phyloP scores from a whole-genome alignment of 2,113 vertebrate genomes.

The Gobius niger region DNA sequence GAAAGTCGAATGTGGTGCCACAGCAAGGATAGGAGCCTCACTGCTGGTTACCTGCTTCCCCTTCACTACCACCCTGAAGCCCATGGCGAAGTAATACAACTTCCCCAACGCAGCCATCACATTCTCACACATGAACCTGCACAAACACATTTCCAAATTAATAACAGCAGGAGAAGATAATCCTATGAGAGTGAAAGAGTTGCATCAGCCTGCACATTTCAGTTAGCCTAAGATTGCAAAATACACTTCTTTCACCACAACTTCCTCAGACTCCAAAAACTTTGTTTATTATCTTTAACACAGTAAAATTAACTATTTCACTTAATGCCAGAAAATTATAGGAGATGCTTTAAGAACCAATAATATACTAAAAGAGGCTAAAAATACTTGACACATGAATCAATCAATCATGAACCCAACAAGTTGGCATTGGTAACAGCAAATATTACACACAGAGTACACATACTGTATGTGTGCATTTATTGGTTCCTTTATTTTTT shows the following conservation, averaged over 20 bases:
- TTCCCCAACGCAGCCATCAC: slow-evolving; percentile 79
- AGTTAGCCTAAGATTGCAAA: neutral
- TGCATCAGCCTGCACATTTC: slow-evolving; percentile 17
- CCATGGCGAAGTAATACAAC: slow-evolving; percentile 84
- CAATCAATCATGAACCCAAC: too few relatives aligned
- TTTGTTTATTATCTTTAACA: neutral
- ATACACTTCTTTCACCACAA: neutral
- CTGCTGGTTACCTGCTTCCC: slow-evolving; percentile 75
- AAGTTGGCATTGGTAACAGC: too few relatives aligned
- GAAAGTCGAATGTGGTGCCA: slow-evolving; percentile 92
- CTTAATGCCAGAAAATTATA: neutral
- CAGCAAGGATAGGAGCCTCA: slow-evolving; percentile 89
- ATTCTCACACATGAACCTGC: slow-evolving; percentile 80
- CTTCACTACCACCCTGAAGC: slow-evolving; percentile 86
- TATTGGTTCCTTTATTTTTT: too few relatives aligned
- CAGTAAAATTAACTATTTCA: neutral
- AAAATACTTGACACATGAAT: neutral
- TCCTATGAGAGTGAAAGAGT: slow-evolving; percentile 26
- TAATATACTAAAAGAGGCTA: neutral
- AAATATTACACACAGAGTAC: too few relatives aligned
- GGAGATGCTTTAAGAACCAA: neutral
- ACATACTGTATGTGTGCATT: too few relatives aligned
- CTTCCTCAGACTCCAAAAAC: slow-evolving; percentile 35
- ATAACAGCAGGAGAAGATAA: neutral
- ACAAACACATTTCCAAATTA: neutral